phyloP scores from a whole-genome alignment of 2,797 vertebrate species.

The Sebastes alutus region DNA sequence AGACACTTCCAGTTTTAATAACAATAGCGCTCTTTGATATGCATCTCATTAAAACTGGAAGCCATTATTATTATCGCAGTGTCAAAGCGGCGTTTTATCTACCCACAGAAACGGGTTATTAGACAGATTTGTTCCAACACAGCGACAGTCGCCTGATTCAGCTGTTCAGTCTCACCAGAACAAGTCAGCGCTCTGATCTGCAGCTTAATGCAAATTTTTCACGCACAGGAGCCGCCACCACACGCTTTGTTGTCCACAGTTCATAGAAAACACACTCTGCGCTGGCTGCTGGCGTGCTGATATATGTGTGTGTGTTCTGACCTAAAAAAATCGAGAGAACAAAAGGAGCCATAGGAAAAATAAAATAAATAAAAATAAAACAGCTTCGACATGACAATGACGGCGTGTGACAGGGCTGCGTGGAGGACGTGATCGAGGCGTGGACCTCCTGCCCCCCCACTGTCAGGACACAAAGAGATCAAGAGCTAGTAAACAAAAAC shows the following conservation, averaged over 20 bases:
- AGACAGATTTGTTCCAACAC: conserved; percentile 63
- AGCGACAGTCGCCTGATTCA: conserved; percentile 48
- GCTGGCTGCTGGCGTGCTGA: neutral
- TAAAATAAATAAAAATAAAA: conserved; percentile 17
- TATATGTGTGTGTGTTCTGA: conserved; percentile 35
- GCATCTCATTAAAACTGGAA: conserved; percentile 65
- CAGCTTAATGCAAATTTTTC: conserved; percentile 58
- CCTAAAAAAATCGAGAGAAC: conserved; percentile 42
- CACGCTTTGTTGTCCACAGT: conserved; percentile 41
- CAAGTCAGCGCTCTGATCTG: conserved; percentile 58
- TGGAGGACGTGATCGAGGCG: conserved; percentile 42
- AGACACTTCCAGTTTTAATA: conserved; percentile 49
- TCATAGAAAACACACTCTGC: conserved; percentile 35
- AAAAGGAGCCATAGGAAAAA: conserved; percentile 29
- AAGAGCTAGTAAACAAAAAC: conserved; percentile 26
- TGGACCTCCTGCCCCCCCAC: conserved; percentile 38
- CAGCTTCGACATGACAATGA: conserved; percentile 20
- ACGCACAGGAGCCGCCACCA: conserved; percentile 19
- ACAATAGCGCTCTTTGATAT: conserved; percentile 49
- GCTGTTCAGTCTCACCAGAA: conserved; percentile 43
- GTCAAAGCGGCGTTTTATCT: conserved; percentile 58
- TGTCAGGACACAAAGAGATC: conserved; percentile 33
- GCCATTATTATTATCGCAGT: conserved; percentile 41
- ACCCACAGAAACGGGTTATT: conserved; percentile 60
- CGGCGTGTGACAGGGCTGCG: conserved; percentile 37